These are phyloP conservation scores for Dorcus parallelipipedus DNA, from an alignment of 2,888 invertebrate genomes.

Conservation along the genomic window DNA sequence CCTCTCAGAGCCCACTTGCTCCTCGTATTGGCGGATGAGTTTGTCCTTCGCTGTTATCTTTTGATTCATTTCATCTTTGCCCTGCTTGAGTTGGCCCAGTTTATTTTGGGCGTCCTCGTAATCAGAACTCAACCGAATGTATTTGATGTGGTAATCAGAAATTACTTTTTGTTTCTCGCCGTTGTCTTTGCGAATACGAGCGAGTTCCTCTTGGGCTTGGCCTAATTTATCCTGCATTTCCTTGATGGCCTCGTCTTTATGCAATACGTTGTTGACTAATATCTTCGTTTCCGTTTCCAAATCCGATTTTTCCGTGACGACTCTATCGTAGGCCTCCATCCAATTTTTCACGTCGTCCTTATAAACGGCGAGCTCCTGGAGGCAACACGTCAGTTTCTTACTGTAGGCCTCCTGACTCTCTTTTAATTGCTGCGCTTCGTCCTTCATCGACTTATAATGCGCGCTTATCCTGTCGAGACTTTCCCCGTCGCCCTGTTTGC, in stretches of 20 bases:
- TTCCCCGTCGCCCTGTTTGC: too few species aligned
- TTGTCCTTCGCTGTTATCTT: conserved; percentile 13
- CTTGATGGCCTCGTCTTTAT: neutral
- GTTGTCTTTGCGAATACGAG: neutral
- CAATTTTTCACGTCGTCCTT: neutral
- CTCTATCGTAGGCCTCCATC: neutral
- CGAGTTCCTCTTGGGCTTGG: neutral
- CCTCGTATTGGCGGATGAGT: conserved; percentile 18
- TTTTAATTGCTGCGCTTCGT: too few species aligned
- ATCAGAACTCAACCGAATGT: too few species aligned
- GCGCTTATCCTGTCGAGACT: too few species aligned
- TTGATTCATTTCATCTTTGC: conserved; percentile 12
- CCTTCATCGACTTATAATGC: too few species aligned
- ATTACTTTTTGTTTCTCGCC: too few species aligned
- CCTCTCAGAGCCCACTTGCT: conserved; percentile 15
- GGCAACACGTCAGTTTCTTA: too few species aligned
- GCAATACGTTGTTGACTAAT: neutral
- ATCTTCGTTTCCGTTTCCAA: neutral
- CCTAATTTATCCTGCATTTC: conserved; percentile 1
- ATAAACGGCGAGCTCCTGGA: too few species aligned
- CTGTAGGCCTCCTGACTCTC: too few species aligned
- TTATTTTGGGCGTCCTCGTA: neutral
- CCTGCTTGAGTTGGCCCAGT: conserved; percentile 7
- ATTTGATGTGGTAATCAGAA: too few species aligned
- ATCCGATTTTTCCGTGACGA: neutral